A percentile compares a stretch with the other conserved stretches of the same genome.
These are phyloP conservation scores for Campoletis raptor DNA, from an alignment of 2,888 invertebrate species.

Conservation along the genomic window DNA sequence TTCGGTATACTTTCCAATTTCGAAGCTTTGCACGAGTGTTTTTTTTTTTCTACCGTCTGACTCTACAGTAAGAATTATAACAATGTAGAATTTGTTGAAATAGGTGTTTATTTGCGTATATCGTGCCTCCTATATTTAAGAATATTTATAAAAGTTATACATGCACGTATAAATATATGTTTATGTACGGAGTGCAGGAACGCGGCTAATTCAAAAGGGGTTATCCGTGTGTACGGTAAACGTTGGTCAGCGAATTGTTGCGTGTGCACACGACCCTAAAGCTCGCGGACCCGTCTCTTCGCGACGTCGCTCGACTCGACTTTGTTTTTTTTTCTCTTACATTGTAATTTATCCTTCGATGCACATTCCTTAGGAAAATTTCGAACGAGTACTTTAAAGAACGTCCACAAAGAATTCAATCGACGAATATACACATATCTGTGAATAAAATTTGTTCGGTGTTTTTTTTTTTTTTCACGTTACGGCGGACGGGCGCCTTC, in stretches of 20 bases:
- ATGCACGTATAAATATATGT: constrained; percentile 1
- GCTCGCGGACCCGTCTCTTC: constrained; percentile 50
- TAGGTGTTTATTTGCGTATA: not conserved
- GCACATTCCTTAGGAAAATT: constrained; percentile 59
- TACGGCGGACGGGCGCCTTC: not conserved
- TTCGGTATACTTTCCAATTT: constrained; percentile 50
- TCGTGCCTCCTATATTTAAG: not conserved
- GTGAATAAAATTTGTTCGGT: not conserved
- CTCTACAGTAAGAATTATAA: constrained; percentile 3
- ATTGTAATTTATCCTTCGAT: constrained; percentile 48
- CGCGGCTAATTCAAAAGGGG: constrained; percentile 51
- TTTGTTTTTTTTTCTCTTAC: not conserved
- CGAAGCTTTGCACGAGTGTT: constrained; percentile 16
- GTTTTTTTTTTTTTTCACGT: not conserved
- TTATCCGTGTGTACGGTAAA: constrained; percentile 48
- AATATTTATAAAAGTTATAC: not conserved
- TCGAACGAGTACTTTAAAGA: constrained; percentile 3
- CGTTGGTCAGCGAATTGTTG: constrained; percentile 63
- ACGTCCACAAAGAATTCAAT: not conserved
- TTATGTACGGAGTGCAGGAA: constrained; percentile 3
- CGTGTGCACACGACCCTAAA: constrained; percentile 69
- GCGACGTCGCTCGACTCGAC: constrained; percentile 40
- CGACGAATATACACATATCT: constrained; percentile 5
- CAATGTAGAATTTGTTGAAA: constrained; percentile 1
- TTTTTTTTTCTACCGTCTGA: not conserved